Evolutionary conservation across 2,888 invertebrate species (phyloP), one percentile per base, ranked within the genome.

Genomic region (Drosophila anceps): DNA sequence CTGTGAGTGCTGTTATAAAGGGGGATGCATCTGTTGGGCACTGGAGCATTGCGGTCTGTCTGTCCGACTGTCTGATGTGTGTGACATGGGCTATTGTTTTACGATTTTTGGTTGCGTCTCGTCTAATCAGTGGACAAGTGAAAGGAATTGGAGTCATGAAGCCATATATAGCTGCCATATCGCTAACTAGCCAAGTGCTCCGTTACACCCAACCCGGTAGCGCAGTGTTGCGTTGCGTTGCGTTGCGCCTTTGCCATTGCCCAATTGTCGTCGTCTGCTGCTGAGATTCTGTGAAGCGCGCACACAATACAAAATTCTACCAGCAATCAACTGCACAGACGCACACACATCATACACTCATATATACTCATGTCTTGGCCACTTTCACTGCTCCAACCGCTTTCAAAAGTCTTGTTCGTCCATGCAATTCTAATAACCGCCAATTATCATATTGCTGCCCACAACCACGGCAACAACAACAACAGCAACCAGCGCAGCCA

Each of bases 191-290:
- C 73, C 80, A 77, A 83, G 60, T 67, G 57, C 78, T 74, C 67
- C 64, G 81, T 82, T 88, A 88, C 86, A 90, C 73, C 88, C 82
- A 84, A 86, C 90, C 89, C 85, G 90, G 85, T 86, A 88, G 85
- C 66, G 89, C 90, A 88, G 76, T 88, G 81, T 88, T 71, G 67
- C 90, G 84, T 85, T 65, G 67, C 90, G 82, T 86, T 67, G 35
- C 53, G 27, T 37, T 53, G 20, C 20, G 33, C 27, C 15, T 54
- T 12, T 55, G n/a, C 46, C 29, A 44, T 81, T 84, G 58, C 72
- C 73, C 73, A 66, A 76, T 66, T 81, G 81, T 76, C 67, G 65
- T 53, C 33, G 48, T 39, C 67, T 48, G 33, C 67, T 48, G 33
- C 15, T 50, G 54, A 37, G 57, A 71, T 76, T 81, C 81, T 81